These are phyloP conservation scores for Adrianichthys oophorus DNA, from an alignment of 2,797 vertebrate genomes.

Conservation along the genomic window DNA sequence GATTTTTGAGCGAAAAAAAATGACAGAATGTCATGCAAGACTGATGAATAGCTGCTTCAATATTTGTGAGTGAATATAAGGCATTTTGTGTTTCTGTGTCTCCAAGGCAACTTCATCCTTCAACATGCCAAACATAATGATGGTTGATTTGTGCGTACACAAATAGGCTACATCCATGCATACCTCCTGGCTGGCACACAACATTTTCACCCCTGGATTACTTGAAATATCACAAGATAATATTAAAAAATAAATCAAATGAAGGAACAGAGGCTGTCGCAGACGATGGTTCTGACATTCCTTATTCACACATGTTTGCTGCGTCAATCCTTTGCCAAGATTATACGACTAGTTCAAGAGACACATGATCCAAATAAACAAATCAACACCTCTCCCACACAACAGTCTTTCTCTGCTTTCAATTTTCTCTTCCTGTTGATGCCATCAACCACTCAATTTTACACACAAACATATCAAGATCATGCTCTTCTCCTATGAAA, in stretches of 20 bases:
- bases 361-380: constrained; percentile 79
- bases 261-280: constrained; percentile 5
- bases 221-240: constrained; percentile 3
- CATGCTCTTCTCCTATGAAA: constrained; percentile 8
- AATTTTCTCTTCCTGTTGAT: constrained; percentile 59
- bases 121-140: constrained; percentile 59
- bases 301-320: constrained; percentile 58
- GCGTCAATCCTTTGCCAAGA: constrained; percentile 48
- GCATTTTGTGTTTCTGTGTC: constrained; percentile 65
- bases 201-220: constrained; percentile 14
- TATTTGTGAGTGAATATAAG: constrained; percentile 43
- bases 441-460: constrained; percentile 39
- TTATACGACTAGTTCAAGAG: constrained; percentile 64
- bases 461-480: constrained; percentile 19
- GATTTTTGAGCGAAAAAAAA: constrained; percentile 14
- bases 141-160: constrained; percentile 45
- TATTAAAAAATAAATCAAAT: constrained; percentile 5
- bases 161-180: constrained; percentile 41
- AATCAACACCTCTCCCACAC: constrained; percentile 82
- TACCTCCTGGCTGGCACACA: constrained; percentile 22
- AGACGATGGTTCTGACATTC: constrained; percentile 57
- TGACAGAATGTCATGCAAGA: constrained; percentile 20
- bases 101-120: constrained; percentile 66
- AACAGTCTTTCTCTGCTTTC: constrained; percentile 69
- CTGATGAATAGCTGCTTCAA: constrained; percentile 33